Base-by-base conservation (phyloP, 2,113 vertebrate species). In the Leptobrachium ailaonicum region DNA sequence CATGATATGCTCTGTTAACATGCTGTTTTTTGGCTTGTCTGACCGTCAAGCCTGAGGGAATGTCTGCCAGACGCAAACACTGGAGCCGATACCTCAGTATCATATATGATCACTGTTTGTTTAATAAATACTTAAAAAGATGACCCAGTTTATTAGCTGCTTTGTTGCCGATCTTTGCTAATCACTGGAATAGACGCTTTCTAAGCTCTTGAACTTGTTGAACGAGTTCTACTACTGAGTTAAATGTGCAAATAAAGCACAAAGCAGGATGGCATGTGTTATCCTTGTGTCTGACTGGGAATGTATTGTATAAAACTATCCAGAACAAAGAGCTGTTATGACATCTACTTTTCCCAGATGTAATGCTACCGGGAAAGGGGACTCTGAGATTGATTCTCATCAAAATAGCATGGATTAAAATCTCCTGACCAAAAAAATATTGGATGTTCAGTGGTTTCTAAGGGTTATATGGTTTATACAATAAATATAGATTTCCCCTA, bases 31-130 rank as follows among this genome's bases (percentile, higher is more conserved):
- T 20, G 53, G 40, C 32, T 32, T 12, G 64, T 76, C 66, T 77
- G 75, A 70, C 75, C 75, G 58, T 77, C 50, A 69, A 68, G 75
- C 75, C 75, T 70, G 14, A 77, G 75, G 75, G 66, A 43, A 41
- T 77, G 68, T 77, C 75, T 45, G 53, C 42, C 47, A 77, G 75
- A 77, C 75, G 70, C 43, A 60, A 77, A 70, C 66, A 69, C 14
- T 47, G 53, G 75, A 77, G 66, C 75, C 66, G 40, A 32, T 60
- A 60, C 56, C 56, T 68, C 45, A 70, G 41, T 70, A 60, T 60
- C 56, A 43, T 60, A 64, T 70, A 14, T 77, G 68, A 58, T 68
- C 69, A 77, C 50, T 77, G 41, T 58, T 77, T 70, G 6, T 70
- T 77, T 56, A 44, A 70, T 68, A 70, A 58, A 77, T 47, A 77